Base-by-base conservation (phyloP, 1,140 invertebrate species). In the Centruroides sculpturatus region DNA sequence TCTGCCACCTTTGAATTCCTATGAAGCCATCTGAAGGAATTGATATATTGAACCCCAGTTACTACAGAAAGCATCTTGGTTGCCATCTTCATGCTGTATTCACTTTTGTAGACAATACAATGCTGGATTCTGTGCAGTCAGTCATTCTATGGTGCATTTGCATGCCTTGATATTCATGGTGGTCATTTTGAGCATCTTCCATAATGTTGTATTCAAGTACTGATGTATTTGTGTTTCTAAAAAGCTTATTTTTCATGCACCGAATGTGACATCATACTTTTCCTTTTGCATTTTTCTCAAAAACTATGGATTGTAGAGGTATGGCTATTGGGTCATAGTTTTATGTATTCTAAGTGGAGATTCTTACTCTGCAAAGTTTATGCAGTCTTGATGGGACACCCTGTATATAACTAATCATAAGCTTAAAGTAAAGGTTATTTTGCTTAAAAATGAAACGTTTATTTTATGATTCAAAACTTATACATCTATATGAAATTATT, bases 1-100 rank as follows among this genome's bases (percentile, higher is more conserved):
- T 62, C 64, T 75, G 56, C 74, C 69, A 59, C 67, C 69, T 47
- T 61, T 71, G 56, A 72, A 76, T 67, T 73, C 67, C 65, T 72
- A 55, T 74, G 71, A 71, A 69, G 69, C 5, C 36, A 61, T 57
- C 52, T 50, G 52, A 61, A 61, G 59, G 55, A 36, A 56, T 46
- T 56, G 36, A 23, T 56, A 4, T 56, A 56, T 46, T 12, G 35
- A 46, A 12, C 13, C 35, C 36, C 23, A 46, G 3, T 56, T 56
- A 56, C 55, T 56, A 46, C 3, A 56, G 55, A 34, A 56, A 56
- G 9, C 0, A 34, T 41, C 35, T 56, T 41, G 46, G 55, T 56
- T 56, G 36, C 35, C 46, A 13, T 56, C 55, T 56, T 56, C 55
- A 56, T n/a, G 55, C 8, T n/a, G 55, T 10, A 11, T 56, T 12